These are phyloP conservation scores for Parascotia fuliginaria DNA, from an alignment of 2,888 invertebrate species.

Conservation along the genomic window DNA sequence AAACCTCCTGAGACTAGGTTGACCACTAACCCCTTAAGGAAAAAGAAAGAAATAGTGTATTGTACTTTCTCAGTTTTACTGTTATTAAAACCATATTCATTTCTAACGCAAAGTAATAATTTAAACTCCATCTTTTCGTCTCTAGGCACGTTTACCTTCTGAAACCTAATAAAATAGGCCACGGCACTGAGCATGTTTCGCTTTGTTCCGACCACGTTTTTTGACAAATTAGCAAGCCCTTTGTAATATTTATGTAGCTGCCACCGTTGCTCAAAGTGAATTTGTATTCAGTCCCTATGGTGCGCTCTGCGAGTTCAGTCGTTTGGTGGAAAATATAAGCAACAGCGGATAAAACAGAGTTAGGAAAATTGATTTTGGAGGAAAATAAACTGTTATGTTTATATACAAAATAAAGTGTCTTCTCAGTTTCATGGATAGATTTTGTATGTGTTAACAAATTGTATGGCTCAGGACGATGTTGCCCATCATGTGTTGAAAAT, in stretches of 20 bases:
- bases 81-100: conserved; percentile 8
- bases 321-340: conserved; percentile 12
- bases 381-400: too few relatives aligned
- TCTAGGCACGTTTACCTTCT: background rate
- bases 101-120: background rate
- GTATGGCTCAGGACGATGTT: too few relatives aligned
- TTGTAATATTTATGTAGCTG: conserved; percentile 35
- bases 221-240: conserved; percentile 46
- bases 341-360: background rate
- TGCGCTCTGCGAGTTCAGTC: background rate
- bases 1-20: too few relatives aligned
- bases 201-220: conserved; percentile 13
- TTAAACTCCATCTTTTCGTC: background rate
- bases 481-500: too few relatives aligned
- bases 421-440: too few relatives aligned
- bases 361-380: background rate
- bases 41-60: too few relatives aligned
- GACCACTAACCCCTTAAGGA: too few relatives aligned
- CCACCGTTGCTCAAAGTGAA: conserved; percentile 22
- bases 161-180: background rate
- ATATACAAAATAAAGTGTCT: too few relatives aligned
- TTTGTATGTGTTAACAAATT: too few relatives aligned
- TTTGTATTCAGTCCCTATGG: conserved; percentile 44
- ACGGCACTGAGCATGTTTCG: background rate
- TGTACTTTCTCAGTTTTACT: background rate